phyloP scores from a whole-genome alignment of 2,888 invertebrate species.

The Aquatica leii region DNA sequence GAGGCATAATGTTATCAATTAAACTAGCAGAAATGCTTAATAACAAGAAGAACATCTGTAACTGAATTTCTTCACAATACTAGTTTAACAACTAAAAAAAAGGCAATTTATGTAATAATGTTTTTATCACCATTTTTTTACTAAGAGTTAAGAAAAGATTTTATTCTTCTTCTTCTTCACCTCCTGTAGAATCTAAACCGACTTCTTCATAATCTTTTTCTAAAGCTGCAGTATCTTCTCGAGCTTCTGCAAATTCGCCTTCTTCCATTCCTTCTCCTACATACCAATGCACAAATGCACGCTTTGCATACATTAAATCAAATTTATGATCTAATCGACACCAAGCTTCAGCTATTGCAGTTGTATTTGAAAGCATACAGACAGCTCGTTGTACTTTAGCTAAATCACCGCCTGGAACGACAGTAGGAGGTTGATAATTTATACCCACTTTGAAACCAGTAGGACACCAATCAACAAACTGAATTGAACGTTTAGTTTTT shows the following conservation, averaged over 20 bases:
- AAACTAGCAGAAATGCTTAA: neutral
- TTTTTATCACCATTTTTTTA: too few species aligned
- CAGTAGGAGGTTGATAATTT: constrained; percentile 65
- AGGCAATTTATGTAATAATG: too few species aligned
- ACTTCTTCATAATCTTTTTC: constrained; percentile 66
- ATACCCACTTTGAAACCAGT: constrained; percentile 56
- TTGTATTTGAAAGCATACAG: neutral
- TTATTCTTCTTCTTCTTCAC: constrained; percentile 4
- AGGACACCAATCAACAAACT: constrained; percentile 31
- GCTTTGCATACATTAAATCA: constrained; percentile 74
- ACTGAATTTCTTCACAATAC: too few species aligned
- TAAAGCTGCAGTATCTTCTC: constrained; percentile 64
- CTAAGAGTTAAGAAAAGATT: too few species aligned
- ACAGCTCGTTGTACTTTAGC: neutral
- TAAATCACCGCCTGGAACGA: constrained; percentile 64
- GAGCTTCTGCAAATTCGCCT: constrained; percentile 65
- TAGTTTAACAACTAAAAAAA: too few species aligned
- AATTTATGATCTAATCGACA: constrained; percentile 71
- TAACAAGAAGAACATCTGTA: neutral
- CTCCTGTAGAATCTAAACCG: constrained; percentile 1
- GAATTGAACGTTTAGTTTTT: constrained; percentile 65
- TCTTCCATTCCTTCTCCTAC: constrained; percentile 65
- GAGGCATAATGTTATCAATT: too few species aligned
- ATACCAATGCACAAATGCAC: constrained; percentile 75
- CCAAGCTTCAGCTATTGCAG: constrained; percentile 52